Conservation (phyloP, 2,797 vertebrate species). For the Channa striata region DNA sequence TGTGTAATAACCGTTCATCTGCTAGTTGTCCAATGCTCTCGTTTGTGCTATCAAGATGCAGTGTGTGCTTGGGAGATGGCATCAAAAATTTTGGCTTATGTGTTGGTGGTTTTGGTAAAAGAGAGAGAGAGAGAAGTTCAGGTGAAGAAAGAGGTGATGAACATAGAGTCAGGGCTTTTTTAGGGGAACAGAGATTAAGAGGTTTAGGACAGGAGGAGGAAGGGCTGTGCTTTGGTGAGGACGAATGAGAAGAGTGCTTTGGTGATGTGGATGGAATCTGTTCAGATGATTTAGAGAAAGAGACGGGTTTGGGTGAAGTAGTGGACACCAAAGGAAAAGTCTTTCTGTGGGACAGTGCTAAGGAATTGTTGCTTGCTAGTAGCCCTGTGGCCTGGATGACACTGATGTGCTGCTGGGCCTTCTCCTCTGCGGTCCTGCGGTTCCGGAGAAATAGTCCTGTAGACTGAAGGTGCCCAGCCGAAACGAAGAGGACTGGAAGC, state of each 20-base stretch:
- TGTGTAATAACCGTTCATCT: slow-evolving; percentile 81
- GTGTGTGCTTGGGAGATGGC: slow-evolving; percentile 42
- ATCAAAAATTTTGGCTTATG: slow-evolving; percentile 45
- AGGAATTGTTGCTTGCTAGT: slow-evolving; percentile 86
- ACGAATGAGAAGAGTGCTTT: slow-evolving; percentile 38
- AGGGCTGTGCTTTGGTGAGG: slow-evolving; percentile 39
- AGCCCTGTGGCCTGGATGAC: slow-evolving; percentile 93
- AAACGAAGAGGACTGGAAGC: slow-evolving; percentile 85
- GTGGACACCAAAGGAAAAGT: slow-evolving; percentile 84
- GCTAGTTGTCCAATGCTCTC: slow-evolving; percentile 86
- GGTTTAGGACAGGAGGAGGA: slow-evolving; percentile 58
- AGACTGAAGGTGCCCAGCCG: slow-evolving; percentile 84
- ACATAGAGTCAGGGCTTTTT: slow-evolving; percentile 33
- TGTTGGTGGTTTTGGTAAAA: slow-evolving; percentile 51
- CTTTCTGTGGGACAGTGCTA: slow-evolving; percentile 86
- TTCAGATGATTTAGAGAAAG: slow-evolving; percentile 51
- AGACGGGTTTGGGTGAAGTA: slow-evolving; percentile 61
- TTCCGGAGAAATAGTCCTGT: slow-evolving; percentile 88
- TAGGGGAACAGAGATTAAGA: slow-evolving; percentile 43
- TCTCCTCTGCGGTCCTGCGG: slow-evolving; percentile 87
- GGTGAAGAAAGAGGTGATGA: slow-evolving; percentile 49
- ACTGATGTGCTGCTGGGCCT: slow-evolving; percentile 91
- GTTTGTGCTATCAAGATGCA: slow-evolving; percentile 69
- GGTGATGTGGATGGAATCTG: slow-evolving; percentile 45
- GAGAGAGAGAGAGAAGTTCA: slow-evolving; percentile 31